Base-by-base conservation (phyloP, 2,888 invertebrate genomes). In the Xestoiulus laeticollis region DNA sequence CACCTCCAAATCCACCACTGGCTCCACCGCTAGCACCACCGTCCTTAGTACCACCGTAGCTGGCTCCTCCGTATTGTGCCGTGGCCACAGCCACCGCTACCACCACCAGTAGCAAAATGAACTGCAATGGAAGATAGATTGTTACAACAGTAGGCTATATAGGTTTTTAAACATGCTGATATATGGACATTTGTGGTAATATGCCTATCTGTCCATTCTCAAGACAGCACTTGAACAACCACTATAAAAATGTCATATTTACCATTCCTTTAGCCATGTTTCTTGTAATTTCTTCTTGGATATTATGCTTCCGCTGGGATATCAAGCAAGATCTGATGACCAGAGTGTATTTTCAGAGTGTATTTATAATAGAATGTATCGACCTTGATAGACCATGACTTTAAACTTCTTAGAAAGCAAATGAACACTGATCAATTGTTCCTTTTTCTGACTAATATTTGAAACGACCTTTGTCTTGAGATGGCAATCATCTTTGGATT, bases 361-460 rank as follows among this genome's bases (percentile, higher is more conserved):
- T 78, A 78, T 78, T 30, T 78, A 78, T 78, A 78, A 78, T 12
- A 1, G 30, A 26, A 1, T 12, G 6, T 26, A 14, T 30, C 78
- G 78, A 4, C 78, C 78, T 78, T 78, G 78, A 14, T 30, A 22
- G 4, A 78, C 78, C 78, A 78, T 78, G 78, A 78, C 78, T 78
- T 78, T 78, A 78, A 78, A 78, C 30, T 78, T 78, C 78, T 30
- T 78, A 78, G 78, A 78, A 78, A 78, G 14, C 30, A 26, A 30
- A 22, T 78, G 30, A 26, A 30, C 78, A 22, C 30, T 1, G 30
- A 30, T 30, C 78, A 78, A 78, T 78, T 78, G 78, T 78, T 78
- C 78, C 12, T 78, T 78, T 78, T 78, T 78, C 8, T 78, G 22
- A 12, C 14, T 78, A 78, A 78, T 78, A 22, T 30, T 30, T 68